Conservation (phyloP, 2,113 vertebrate genomes). For the Oryctolagus cuniculus region mOryCun1.1 NC_091435.1:39643001-39643500, state of each 20-base stretch:
- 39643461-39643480: conserved; percentile 26
- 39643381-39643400: not conserved
- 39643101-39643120: too few relatives aligned
- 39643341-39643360: conserved; percentile 22
- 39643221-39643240: conserved; percentile 9
- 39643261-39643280: conserved; percentile 48
- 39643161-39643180: too few relatives aligned
- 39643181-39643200: too few relatives aligned
- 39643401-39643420: not conserved
- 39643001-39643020: too few relatives aligned
- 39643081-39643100: too few relatives aligned
- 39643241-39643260: conserved; percentile 35
- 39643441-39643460: not conserved
- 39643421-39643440: not conserved
- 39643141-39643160: too few relatives aligned
- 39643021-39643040: too few relatives aligned
- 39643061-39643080: too few relatives aligned
- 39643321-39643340: conserved; percentile 39
- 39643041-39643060: too few relatives aligned
- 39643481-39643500: conserved; percentile 21
- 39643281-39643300: conserved; percentile 8
- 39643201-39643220: conserved; percentile 41
- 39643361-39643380: conserved; percentile 59
- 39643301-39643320: conserved; percentile 45
- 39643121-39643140: too few relatives aligned